phyloP scores from a whole-genome alignment of 1,140 invertebrate genomes.

The Megalonaias nervosa region DNA sequence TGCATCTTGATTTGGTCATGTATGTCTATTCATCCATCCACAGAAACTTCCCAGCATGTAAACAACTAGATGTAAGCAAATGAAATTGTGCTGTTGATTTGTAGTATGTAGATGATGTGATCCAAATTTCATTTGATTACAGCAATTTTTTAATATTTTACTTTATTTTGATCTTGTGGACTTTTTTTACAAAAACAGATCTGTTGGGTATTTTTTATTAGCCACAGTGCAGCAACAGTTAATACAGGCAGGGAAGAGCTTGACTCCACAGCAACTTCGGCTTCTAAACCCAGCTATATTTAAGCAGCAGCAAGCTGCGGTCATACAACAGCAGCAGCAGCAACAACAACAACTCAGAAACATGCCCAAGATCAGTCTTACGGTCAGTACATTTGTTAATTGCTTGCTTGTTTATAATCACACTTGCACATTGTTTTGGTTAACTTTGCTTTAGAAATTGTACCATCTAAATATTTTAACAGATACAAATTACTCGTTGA shows the following conservation, averaged over 20 bases:
- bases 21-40: slow-evolving; percentile 18
- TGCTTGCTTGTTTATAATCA: too few relatives aligned
- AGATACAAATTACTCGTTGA: neutral
- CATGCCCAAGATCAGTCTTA: slow-evolving; percentile 20
- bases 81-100: neutral
- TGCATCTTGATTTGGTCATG: slow-evolving; percentile 2
- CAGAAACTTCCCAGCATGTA: slow-evolving; percentile 18
- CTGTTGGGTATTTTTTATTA: slow-evolving; percentile 14
- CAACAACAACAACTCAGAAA: slow-evolving; percentile 40
- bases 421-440: neutral
- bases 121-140: too few relatives aligned
- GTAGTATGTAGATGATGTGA: too few relatives aligned
- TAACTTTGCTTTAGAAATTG: neutral
- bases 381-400: slow-evolving; percentile 16
- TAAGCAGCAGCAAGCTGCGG: slow-evolving; percentile 25
- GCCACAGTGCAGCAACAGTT: slow-evolving; percentile 55
- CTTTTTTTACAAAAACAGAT: slow-evolving; percentile 4
- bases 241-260: slow-evolving; percentile 46
- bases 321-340: slow-evolving; percentile 36
- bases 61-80: neutral
- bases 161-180: neutral
- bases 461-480: neutral
- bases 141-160: too few relatives aligned
- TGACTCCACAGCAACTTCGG: slow-evolving; percentile 58
- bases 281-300: slow-evolving; percentile 75